Percentiles rank a stretch among this genome's conserved stretches.
Conservation (phyloP, 2,888 invertebrate species). For the Diadegma fenestrale region DNA sequence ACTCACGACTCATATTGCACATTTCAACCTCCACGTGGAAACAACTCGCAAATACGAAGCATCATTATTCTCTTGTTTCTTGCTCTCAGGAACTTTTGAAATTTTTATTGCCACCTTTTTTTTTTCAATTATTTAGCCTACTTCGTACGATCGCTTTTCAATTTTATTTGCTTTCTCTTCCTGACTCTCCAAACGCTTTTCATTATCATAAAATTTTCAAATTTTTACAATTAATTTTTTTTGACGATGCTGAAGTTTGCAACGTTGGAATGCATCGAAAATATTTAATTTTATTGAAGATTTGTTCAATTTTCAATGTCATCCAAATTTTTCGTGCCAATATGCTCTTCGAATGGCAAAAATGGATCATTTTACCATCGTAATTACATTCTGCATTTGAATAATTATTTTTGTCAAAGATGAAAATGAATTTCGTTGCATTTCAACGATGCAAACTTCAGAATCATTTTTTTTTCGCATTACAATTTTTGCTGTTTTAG, state of each 20-base stretch:
- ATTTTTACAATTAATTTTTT: background rate
- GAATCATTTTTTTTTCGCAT: background rate
- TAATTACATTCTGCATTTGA: too few relatives aligned
- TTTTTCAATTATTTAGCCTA: background rate
- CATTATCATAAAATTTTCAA: background rate
- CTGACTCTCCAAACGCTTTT: background rate
- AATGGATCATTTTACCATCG: too few relatives aligned
- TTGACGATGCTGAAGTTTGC: too few relatives aligned
- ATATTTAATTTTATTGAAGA: too few relatives aligned
- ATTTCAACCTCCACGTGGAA: slow-evolving; percentile 12
- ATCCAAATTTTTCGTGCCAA: too few relatives aligned
- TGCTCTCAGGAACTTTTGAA: background rate
- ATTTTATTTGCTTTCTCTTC: background rate
- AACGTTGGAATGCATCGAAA: too few relatives aligned
- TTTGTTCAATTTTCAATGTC: too few relatives aligned
- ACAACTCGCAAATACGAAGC: slow-evolving; percentile 11
- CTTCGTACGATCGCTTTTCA: too few relatives aligned
- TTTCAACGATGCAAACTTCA: too few relatives aligned
- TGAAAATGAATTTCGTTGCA: too few relatives aligned
- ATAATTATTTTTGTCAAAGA: too few relatives aligned
- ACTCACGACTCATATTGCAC: slow-evolving; percentile 28
- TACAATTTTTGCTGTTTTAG: background rate
- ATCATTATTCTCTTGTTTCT: slow-evolving; percentile 35
- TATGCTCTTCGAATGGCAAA: too few relatives aligned
- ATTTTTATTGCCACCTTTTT: background rate